These are phyloP conservation scores for Thymelicus sylvestris DNA, from an alignment of 2,888 invertebrate genomes.

Conservation along the genomic window DNA sequence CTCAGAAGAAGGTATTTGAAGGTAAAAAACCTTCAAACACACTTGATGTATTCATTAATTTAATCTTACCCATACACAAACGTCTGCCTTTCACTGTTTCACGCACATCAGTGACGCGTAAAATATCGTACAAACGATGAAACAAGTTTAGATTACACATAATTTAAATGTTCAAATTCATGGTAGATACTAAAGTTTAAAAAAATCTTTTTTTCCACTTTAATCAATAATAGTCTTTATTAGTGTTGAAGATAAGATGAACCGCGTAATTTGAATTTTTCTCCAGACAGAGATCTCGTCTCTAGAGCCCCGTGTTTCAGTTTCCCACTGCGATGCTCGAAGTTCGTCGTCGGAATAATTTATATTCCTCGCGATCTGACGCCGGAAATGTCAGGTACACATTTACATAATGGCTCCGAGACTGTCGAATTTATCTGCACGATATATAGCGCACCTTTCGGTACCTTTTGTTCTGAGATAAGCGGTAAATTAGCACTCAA, in stretches of 20 bases:
- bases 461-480: background rate
- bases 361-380: slow-evolving; percentile 15
- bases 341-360: slow-evolving; percentile 13
- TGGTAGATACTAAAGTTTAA: no score
- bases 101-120: no score
- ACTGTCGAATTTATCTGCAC: slow-evolving; percentile 2
- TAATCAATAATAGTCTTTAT: no score
- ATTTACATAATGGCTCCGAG: slow-evolving; percentile 29
- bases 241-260: background rate
- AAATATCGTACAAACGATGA: no score
- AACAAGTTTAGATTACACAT: no score
- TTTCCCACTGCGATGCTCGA: background rate
- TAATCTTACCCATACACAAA: no score
- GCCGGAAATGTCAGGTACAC: slow-evolving; percentile 28
- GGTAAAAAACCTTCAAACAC: no score
- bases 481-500: background rate
- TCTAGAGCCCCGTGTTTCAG: background rate
- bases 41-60: no score
- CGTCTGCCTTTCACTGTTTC: no score
- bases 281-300: slow-evolving; percentile 1
- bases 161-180: no score
- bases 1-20: no score
- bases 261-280: background rate
- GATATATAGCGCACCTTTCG: background rate
- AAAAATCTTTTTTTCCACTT: no score